Base-by-base conservation (phyloP, 2,797 vertebrate species). In the Intellagama lesueurii region DNA sequence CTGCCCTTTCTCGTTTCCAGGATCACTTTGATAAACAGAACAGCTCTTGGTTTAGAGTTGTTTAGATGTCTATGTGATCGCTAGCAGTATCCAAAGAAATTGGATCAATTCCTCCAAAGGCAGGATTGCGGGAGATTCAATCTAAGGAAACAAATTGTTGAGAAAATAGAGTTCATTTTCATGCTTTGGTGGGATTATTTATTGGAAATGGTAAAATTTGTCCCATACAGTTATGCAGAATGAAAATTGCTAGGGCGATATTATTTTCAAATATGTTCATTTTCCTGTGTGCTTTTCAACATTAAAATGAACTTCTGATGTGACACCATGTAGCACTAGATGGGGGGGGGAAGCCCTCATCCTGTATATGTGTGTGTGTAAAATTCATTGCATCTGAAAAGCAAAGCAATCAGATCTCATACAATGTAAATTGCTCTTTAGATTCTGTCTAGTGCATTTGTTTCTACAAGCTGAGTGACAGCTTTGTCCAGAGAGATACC, bases 101-200 rank as follows among this genome's bases (percentile, higher is more conserved):
- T 40, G 49, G 69, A 35, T 44, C 17, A 52, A 69, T 0, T 66
- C 52, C 30, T 64, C 44, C 66, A 19, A n/a, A 2, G 52, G 7
- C 4, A 6, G 81, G 40, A 64, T 19, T 64, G 60, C 60, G 16
- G 66, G 22, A 7, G 17, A 89, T 35, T 24, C 64, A 81, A 73
- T 85, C 68, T 64, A 2, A 75, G 69, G 73, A 87, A 88, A 75
- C 35, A 66, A 89, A 89, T 89, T 89, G 35, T 28, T 64, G 72
- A 81, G 68, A 22, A 89, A 89, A 85, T 85, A 80, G 66, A 89
- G 78, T 85, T 85, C 14, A 73, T 85, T 89, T 85, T 85, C 52
- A 85, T 64, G 30, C 52, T 85, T 64, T 73, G 56, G 49, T 80
- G 52, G 12, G 52, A 11, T 85, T 89, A 89, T 72, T 60, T 73